Conservation (phyloP, 2,797 vertebrate species). For the Glyptemys insculpta region DNA sequence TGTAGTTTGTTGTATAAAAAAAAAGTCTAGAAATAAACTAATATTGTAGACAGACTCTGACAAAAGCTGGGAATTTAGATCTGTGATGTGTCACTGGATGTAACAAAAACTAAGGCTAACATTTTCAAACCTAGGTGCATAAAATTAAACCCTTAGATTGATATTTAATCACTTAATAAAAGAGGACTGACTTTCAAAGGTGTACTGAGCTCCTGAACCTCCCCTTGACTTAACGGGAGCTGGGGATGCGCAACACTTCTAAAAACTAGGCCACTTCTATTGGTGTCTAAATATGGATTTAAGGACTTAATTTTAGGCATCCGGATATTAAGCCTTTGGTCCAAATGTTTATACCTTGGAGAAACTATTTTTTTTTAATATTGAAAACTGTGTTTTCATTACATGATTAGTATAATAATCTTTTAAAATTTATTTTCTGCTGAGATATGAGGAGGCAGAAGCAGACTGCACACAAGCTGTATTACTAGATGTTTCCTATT, state of each 20-base stretch:
- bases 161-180: no score
- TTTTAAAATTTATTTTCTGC: not conserved
- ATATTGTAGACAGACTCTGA: not conserved
- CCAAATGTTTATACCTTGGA: not conserved
- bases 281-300: not conserved
- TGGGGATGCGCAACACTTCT: not conserved
- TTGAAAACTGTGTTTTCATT: not conserved
- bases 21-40: not conserved
- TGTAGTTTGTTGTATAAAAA: not conserved
- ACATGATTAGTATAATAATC: not conserved
- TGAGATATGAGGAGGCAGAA: slow-evolving; percentile 93
- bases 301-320: not conserved
- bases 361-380: not conserved
- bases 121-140: not conserved
- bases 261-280: not conserved
- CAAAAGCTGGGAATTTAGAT: no score
- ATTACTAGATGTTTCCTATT: slow-evolving; percentile 89
- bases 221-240: not conserved
- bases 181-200: not conserved
- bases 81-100: not conserved
- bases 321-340: not conserved
- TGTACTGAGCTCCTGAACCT: not conserved
- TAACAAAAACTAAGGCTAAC: not conserved
- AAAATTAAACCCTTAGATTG: not conserved
- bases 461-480: slow-evolving; percentile 92